Conservation (phyloP, 2,888 invertebrate species). For the Conops quadrifasciatus region DNA sequence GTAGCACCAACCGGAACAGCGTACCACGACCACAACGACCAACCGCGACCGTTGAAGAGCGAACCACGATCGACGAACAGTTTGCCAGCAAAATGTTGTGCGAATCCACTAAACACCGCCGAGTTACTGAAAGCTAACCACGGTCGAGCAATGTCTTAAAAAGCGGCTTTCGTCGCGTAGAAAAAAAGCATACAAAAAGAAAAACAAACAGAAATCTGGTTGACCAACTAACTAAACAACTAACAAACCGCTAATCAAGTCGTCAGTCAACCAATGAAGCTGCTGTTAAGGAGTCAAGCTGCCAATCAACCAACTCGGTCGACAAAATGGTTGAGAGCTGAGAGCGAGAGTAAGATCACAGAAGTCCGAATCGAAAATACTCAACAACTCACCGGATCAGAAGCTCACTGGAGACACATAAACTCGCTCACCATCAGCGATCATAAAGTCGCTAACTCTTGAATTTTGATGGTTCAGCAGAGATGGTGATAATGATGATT, state of each 20-base stretch:
- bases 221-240: not conserved
- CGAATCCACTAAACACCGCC: not conserved
- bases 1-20: conserved; percentile 6
- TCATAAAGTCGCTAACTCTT: too few relatives aligned
- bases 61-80: too few relatives aligned
- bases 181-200: not conserved
- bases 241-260: not conserved
- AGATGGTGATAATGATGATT: too few relatives aligned
- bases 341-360: not conserved
- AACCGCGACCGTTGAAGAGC: conserved; percentile 11
- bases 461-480: too few relatives aligned
- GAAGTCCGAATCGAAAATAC: too few relatives aligned
- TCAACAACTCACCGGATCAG: too few relatives aligned
- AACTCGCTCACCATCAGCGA: too few relatives aligned
- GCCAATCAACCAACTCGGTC: not conserved
- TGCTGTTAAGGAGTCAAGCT: not conserved
- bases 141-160: conserved; percentile 54
- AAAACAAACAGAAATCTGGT: conserved; percentile 45
- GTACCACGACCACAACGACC: conserved; percentile 20
- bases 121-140: conserved; percentile 58
- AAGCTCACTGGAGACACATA: too few relatives aligned
- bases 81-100: conserved; percentile 26
- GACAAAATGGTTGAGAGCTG: not conserved
- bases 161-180: conserved; percentile 41
- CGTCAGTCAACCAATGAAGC: not conserved